Base-by-base conservation (phyloP, 1,140 invertebrate species). In the Danaus plexippus region DNA sequence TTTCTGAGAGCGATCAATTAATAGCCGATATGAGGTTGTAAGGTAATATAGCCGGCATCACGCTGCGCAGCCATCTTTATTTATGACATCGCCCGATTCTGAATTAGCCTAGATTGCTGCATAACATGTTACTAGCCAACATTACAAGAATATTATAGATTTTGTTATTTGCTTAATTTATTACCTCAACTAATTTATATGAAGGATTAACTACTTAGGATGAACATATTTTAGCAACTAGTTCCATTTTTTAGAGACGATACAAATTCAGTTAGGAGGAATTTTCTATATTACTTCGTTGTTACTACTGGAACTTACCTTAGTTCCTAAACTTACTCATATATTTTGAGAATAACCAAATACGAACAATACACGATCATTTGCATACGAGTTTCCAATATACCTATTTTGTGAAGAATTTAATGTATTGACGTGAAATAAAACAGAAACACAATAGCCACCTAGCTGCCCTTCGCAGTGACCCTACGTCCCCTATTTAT, bases 381-480 rank as follows among this genome's bases (percentile, higher is more conserved):
- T 47, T 40, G 11, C 11, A 52, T 50, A 55, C 12, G 42, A n/a
- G 50, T 15, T 22, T 32, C 44, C 13, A 49, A 45, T 32, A 32
- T 32, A 32, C 22, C 22, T 32, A 32, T 32, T 32, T 32, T 32
- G 22, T 44, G 57, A 49, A 44, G 9, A 52, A 52, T 58, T 18
- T 49, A 47, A 56, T 32, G 22, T 32, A 32, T 52, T 18, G 42
- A 41, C 47, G 54, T 60, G 57, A 54, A 54, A 15, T 41, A 65
- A 54, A 57, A 62, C 12, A 63, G 47, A 53, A 54, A 67, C 57
- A 69, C 67, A 64, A 71, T 66, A 46, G 57, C 11, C 47, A 49
- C 43, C 22, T 32, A 2, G 22, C 22, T 59, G 69, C 73, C 71
- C 73, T 75, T 77, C 65, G 64, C 71, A 77, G 59, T 77, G 71